Evolutionary conservation across 2,888 invertebrate species (phyloP).

Genomic region (Sarcophaga variegata): DNA sequence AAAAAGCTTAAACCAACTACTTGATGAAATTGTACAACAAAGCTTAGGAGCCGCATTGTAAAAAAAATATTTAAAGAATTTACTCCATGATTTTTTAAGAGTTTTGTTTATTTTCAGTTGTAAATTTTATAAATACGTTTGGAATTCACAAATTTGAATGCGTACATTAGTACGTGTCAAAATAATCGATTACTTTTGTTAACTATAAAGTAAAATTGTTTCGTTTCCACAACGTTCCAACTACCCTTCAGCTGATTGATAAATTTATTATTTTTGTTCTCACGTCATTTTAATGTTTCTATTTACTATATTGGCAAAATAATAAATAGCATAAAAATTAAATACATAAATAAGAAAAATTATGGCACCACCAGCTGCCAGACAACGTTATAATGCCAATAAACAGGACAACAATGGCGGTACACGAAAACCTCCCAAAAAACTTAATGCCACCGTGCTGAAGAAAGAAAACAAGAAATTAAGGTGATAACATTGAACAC

Average conservation of each 20-base stretch:
- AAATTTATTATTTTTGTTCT: neutral
- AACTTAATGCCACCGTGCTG: slow-evolving; percentile 70
- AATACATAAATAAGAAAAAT: slow-evolving; percentile 23
- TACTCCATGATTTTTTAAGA: too few species aligned
- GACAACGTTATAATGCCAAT: slow-evolving; percentile 80
- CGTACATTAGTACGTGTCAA: neutral
- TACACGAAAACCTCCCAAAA: slow-evolving; percentile 78
- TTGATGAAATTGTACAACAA: too few species aligned
- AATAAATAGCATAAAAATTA: neutral
- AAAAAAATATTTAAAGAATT: too few species aligned
- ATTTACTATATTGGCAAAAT: neutral
- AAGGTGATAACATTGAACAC: slow-evolving; percentile 49
- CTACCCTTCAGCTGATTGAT: slow-evolving; percentile 47
- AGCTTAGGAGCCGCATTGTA: too few species aligned
- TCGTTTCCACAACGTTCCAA: neutral
- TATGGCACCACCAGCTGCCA: slow-evolving; percentile 80
- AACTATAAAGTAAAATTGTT: neutral
- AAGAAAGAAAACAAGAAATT: slow-evolving; percentile 76
- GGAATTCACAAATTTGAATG: too few species aligned
- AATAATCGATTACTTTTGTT: neutral
- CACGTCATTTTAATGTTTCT: neutral
- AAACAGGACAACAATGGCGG: slow-evolving; percentile 79
- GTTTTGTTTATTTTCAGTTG: too few species aligned
- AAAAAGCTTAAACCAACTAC: too few species aligned
- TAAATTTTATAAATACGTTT: too few species aligned